A percentile compares a stretch with the other conserved stretches of the same genome.
phyloP scores from a whole-genome alignment of 2,113 vertebrate species.

The Lagenorhynchus albirostris region DNA sequence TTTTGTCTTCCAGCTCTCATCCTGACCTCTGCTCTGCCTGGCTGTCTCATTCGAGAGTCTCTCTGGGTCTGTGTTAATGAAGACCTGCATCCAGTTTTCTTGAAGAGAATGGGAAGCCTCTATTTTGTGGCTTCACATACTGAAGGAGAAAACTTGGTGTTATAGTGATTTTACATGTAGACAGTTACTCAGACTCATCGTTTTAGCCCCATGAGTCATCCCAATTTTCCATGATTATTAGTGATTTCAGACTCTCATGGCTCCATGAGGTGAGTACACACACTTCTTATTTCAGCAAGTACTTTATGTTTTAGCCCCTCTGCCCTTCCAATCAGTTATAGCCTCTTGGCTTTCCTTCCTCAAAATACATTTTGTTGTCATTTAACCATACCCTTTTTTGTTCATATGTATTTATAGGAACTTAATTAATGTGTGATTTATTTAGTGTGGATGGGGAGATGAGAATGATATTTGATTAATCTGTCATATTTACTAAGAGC shows the following conservation, averaged over 20 bases:
- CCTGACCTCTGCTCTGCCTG: not conserved
- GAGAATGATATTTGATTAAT: not conserved
- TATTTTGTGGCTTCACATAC: not conserved
- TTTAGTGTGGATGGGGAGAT: not conserved
- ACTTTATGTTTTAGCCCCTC: not conserved
- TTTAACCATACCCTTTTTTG: not conserved
- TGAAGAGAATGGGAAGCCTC: not conserved
- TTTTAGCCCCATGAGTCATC: not conserved
- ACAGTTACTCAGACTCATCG: not conserved
- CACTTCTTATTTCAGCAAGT: not conserved
- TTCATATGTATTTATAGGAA: not conserved
- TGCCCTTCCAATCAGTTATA: not conserved
- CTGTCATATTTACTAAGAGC: not conserved
- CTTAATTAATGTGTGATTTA: not conserved
- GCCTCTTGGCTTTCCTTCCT: not conserved
- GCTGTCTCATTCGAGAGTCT: not conserved
- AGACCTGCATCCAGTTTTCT: not conserved
- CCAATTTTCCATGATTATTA: not conserved
- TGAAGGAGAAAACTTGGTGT: not conserved
- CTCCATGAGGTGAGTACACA: fast-evolving
- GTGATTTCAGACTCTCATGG: not conserved
- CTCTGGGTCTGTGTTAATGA: not conserved
- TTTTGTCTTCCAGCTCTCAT: not conserved
- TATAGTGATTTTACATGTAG: not conserved
- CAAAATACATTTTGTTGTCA: not conserved